phyloP scores from a whole-genome alignment of 1,140 invertebrate species.

The Heliconius hermathena region DNA sequence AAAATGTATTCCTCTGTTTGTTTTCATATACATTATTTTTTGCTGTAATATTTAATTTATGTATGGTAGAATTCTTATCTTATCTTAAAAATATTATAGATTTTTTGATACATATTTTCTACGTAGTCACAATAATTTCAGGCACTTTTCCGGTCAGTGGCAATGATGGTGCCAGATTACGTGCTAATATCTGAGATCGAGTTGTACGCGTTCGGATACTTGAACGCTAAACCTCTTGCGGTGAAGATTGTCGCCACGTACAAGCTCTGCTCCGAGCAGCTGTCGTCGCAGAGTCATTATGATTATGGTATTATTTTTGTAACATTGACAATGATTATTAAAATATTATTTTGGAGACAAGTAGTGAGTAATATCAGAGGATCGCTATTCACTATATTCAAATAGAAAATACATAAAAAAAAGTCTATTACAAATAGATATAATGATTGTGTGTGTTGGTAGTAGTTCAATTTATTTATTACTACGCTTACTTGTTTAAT shows the following conservation, averaged over 20 bases:
- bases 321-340: not conserved
- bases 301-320: slow-evolving; percentile 89
- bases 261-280: slow-evolving; percentile 95
- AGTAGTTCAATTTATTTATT: too few species aligned
- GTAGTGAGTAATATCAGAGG: too few species aligned
- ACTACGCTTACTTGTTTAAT: too few species aligned
- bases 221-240: slow-evolving; percentile 92
- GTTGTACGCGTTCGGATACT: slow-evolving; percentile 96
- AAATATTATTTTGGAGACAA: not conserved
- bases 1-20: too few species aligned
- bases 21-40: too few species aligned
- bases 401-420: too few species aligned
- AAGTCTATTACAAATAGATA: too few species aligned
- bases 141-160: slow-evolving; percentile 96
- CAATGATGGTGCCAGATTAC: slow-evolving; percentile 99
- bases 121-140: slow-evolving; percentile 54
- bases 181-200: slow-evolving; percentile 97
- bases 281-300: slow-evolving; percentile 97
- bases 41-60: too few species aligned
- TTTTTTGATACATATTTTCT: not conserved
- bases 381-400: too few species aligned
- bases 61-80: too few species aligned
- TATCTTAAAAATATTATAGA: too few species aligned
- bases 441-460: too few species aligned
- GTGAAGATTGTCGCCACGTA: slow-evolving; percentile 98